Conservation (phyloP, 2,888 invertebrate species). For the Rhyacophila evoluta region DNA sequence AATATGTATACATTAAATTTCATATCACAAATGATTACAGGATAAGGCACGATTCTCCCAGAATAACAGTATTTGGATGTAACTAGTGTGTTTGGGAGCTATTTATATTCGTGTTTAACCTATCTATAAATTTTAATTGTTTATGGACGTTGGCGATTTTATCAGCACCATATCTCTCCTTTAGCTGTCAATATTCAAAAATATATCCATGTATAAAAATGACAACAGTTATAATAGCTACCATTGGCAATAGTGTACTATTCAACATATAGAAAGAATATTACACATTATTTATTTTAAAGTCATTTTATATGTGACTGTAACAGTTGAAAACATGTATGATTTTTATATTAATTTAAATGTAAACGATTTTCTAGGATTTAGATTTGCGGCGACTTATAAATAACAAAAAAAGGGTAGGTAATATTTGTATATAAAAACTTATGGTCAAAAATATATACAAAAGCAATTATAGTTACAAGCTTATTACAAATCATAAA, state of each 20-base stretch:
- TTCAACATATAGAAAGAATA: not conserved
- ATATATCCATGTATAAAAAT: slow-evolving; percentile 28
- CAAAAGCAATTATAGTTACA: slow-evolving; percentile 5
- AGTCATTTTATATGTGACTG: no score
- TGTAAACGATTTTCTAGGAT: not conserved
- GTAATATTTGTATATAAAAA: not conserved
- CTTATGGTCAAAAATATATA: not conserved
- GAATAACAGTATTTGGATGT: slow-evolving; percentile 31
- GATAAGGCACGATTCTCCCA: slow-evolving; percentile 47
- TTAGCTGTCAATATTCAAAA: not conserved
- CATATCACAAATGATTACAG: slow-evolving; percentile 46
- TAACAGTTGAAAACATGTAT: no score
- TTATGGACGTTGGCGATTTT: not conserved
- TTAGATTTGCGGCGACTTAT: slow-evolving; percentile 6
- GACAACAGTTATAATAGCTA: slow-evolving; percentile 36
- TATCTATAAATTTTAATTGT: not conserved
- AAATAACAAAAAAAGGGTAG: not conserved
- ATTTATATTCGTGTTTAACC: slow-evolving; percentile 28
- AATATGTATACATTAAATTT: slow-evolving; percentile 41
- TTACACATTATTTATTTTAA: not conserved
- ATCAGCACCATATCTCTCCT: not conserved
- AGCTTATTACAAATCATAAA: not conserved
- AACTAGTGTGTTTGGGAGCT: not conserved
- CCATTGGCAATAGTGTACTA: slow-evolving; percentile 10
- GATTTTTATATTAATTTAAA: not conserved